Evolutionary conservation across 2,113 vertebrate genomes (phyloP), one percentile per base, ranked within the genome.

Genomic region (Lepus europaeus): DNA sequence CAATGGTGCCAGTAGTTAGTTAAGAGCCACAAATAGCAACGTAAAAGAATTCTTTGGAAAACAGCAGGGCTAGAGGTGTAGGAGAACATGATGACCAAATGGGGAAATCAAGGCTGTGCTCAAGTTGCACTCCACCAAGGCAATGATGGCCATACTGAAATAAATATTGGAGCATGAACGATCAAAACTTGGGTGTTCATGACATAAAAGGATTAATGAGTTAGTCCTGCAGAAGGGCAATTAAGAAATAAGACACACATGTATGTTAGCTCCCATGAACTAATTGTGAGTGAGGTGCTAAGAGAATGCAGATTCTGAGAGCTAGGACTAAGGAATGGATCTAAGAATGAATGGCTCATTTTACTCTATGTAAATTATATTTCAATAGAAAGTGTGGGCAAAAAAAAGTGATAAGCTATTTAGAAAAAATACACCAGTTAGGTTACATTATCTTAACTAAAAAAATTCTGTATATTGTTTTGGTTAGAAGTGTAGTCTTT

Each of bases 11-110:
- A 4, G 29, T 59, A 11, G 22, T 76, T 70, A 95, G 39, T 16
- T 83, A 93, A 22, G 88, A 79, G 3, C 14, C 56, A 45, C 70
- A 96, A 6, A 64, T 84, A 17, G 70, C 66, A 73, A 95, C 92
- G n/a, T 64, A 20, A 80, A 93, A 29, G 31, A 29, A 73, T 94
- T 56, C 19, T 96, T 5, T 69, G 80, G 87, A 87, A 4, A 4
- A 66, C 39, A 22, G 17, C 23, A 33, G 84, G 36, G 61, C 85
- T 74, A n/a, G 70, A 82, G 0, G 19, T 2, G 0, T 84, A 96
- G 36, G 86, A 94, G 73, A 94, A 39, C 17, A 74, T 25, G n/a
- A 87, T 2, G 0, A 91, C 29, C 1, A 29, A 79, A 49, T 6
- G 74, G 9, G 33, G 29, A 33, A 59, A 53, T n/a, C 20, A 51